Conservation (phyloP, 2,113 vertebrate genomes). For the Nanorana parkeri region DNA sequence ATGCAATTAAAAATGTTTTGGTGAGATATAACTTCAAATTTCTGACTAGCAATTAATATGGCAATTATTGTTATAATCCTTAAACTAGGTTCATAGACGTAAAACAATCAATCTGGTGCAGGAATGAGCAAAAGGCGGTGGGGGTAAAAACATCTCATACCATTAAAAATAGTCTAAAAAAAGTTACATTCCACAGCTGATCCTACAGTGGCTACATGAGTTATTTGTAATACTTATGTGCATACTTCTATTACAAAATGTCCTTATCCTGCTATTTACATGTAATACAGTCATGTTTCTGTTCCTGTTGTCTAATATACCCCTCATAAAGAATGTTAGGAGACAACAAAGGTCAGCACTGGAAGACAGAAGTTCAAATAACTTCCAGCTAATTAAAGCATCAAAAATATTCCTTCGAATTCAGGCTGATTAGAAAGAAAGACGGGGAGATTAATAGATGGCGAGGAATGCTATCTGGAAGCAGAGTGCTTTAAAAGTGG, state of each 20-base stretch:
- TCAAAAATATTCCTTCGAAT: constrained; percentile 23
- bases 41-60: too few species aligned
- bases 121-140: too few species aligned
- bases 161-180: constrained; percentile 4
- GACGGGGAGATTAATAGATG: not conserved
- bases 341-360: constrained; percentile 37
- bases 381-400: constrained; percentile 50
- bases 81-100: too few species aligned
- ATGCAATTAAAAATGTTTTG: too few species aligned
- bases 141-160: constrained; percentile 31
- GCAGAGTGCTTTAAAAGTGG: constrained; percentile 45
- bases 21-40: too few species aligned
- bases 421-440: not conserved
- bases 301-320: not conserved
- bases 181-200: constrained; percentile 18
- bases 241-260: not conserved
- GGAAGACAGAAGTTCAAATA: constrained; percentile 10
- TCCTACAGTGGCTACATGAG: not conserved
- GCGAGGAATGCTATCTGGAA: constrained; percentile 56
- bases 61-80: too few species aligned
- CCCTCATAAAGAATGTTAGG: not conserved
- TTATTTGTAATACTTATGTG: not conserved
- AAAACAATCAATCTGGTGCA: too few species aligned
- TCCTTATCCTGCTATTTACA: not conserved
- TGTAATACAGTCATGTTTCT: not conserved